Evolutionary conservation across 2,888 invertebrate species (phyloP).

Genomic region (Congeria kusceri): DNA sequence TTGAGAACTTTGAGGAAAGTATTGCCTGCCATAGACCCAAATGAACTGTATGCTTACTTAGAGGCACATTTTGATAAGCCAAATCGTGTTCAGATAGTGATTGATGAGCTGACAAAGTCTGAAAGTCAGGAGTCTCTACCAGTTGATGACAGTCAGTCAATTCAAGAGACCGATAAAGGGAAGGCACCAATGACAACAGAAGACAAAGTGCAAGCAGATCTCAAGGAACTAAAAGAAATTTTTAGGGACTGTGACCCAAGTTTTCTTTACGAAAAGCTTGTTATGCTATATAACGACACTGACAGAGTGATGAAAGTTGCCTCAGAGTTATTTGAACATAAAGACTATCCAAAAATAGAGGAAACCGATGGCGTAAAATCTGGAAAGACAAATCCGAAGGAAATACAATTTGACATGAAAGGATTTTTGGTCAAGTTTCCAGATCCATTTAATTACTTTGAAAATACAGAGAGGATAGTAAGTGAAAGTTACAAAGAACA

Average conservation of each 20-base stretch:
- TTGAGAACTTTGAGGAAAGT: slow-evolving; percentile 76
- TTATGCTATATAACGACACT: slow-evolving; percentile 57
- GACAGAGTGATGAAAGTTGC: slow-evolving; percentile 75
- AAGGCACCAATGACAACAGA: slow-evolving; percentile 51
- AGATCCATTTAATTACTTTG: slow-evolving; percentile 76
- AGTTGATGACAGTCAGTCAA: slow-evolving; percentile 17
- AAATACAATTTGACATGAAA: slow-evolving; percentile 69
- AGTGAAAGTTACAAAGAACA: slow-evolving; percentile 76
- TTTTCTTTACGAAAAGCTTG: slow-evolving; percentile 76
- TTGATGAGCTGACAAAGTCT: slow-evolving; percentile 73
- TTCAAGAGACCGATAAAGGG: slow-evolving; percentile 34
- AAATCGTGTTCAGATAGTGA: slow-evolving; percentile 78
- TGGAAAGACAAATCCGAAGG: slow-evolving; percentile 62
- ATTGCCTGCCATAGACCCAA: slow-evolving; percentile 77
- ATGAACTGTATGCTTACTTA: slow-evolving; percentile 82
- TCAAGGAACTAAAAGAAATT: slow-evolving; percentile 75
- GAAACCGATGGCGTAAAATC: slow-evolving; percentile 66
- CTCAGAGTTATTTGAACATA: slow-evolving; percentile 74
- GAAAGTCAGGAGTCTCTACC: slow-evolving; percentile 60
- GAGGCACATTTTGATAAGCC: slow-evolving; percentile 79
- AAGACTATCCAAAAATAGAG: slow-evolving; percentile 76
- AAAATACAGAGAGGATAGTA: slow-evolving; percentile 68
- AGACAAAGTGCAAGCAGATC: slow-evolving; percentile 68
- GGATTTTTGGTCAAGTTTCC: slow-evolving; percentile 81
- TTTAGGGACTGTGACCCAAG: slow-evolving; percentile 83